Evolutionary conservation across 2,113 vertebrate genomes (phyloP).

Genomic region (Litocranius walleri): DNA sequence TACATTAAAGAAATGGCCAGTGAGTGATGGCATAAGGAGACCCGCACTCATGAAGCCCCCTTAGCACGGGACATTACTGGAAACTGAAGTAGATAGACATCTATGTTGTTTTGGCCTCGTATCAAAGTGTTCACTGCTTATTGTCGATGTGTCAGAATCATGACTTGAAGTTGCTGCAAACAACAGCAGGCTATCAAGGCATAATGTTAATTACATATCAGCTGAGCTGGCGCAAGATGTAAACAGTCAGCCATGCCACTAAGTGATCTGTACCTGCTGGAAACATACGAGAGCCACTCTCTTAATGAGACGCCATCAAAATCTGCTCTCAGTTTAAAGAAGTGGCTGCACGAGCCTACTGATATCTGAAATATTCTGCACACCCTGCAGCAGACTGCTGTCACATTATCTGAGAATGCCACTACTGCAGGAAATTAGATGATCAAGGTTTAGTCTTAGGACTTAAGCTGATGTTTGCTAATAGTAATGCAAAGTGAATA

Average conservation of each 20-base stretch:
- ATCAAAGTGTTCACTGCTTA: slow-evolving; percentile 57
- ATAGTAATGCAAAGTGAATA: neutral
- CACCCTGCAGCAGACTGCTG: neutral
- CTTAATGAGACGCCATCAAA: neutral
- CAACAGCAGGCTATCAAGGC: slow-evolving; percentile 69
- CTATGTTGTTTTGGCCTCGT: slow-evolving; percentile 51
- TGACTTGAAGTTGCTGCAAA: slow-evolving; percentile 68
- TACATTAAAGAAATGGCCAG: neutral
- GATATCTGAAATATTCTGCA: neutral
- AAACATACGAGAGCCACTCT: neutral
- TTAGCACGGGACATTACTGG: neutral
- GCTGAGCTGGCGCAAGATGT: slow-evolving; percentile 58
- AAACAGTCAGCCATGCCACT: slow-evolving; percentile 52
- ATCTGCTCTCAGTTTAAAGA: neutral
- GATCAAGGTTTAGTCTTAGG: neutral
- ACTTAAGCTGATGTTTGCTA: neutral
- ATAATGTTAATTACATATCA: slow-evolving; percentile 72
- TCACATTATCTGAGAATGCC: neutral
- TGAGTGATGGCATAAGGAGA: neutral
- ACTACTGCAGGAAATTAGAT: neutral
- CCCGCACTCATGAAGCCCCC: neutral
- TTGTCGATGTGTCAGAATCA: slow-evolving; percentile 53
- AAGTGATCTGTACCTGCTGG: neutral
- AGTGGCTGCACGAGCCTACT: neutral
- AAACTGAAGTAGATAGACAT: slow-evolving; percentile 34